phyloP scores from a whole-genome alignment of 2,113 vertebrate species.

The Bostrychus sinensis region DNA sequence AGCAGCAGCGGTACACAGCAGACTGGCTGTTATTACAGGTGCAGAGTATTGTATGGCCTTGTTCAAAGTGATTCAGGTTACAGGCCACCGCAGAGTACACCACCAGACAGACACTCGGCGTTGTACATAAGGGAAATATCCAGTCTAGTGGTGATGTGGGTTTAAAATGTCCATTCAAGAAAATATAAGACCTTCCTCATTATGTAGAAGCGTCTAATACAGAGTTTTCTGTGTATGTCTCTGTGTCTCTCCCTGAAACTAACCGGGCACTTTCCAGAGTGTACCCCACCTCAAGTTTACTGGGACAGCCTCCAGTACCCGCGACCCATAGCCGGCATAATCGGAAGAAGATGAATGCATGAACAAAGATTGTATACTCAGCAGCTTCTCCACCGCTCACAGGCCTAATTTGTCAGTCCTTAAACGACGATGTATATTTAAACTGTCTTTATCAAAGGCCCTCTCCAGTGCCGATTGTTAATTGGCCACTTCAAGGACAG shows the following conservation, averaged over 20 bases:
- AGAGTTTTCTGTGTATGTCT: too few relatives aligned
- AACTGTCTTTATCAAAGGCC: conserved; percentile 52
- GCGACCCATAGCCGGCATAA: too few relatives aligned
- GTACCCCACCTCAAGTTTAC: too few relatives aligned
- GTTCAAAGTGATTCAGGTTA: conserved; percentile 54
- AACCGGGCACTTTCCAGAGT: too few relatives aligned
- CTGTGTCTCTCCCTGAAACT: too few relatives aligned
- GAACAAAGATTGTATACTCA: too few relatives aligned
- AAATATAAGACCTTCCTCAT: neutral
- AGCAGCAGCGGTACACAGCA: conserved; percentile 25
- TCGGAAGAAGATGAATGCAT: too few relatives aligned
- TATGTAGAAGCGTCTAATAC: too few relatives aligned
- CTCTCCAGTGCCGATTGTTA: conserved; percentile 50
- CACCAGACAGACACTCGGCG: conserved; percentile 20
- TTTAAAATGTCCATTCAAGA: neutral
- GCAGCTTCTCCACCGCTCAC: conserved; percentile 40
- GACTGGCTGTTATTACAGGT: conserved; percentile 69
- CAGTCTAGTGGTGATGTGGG: neutral
- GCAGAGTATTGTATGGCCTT: conserved; percentile 56
- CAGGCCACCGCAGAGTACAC: too few relatives aligned
- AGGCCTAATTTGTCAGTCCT: conserved; percentile 32
- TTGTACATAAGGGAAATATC: too few relatives aligned
- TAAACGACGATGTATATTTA: conserved; percentile 51
- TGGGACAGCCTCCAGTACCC: too few relatives aligned
- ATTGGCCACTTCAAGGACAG: conserved; percentile 68